Evolutionary conservation across 2,113 vertebrate species (phyloP), one percentile per base, ranked within the genome.

Genomic region (Perca fluviatilis): DNA sequence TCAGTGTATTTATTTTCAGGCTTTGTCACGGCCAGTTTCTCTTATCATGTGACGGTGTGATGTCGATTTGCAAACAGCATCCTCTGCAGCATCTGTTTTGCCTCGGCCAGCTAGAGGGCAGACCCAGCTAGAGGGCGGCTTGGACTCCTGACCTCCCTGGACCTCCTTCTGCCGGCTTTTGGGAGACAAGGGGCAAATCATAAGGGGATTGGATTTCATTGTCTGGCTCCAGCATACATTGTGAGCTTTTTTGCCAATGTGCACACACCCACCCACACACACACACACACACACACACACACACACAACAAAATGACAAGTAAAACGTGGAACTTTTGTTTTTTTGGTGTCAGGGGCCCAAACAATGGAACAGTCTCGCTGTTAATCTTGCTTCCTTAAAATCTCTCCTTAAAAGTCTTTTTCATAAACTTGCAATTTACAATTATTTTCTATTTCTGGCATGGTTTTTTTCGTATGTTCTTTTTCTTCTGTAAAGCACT

Each of bases 11-110:
- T 79, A 66, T 57, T 83, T 74, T 64, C 77, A 65, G 65, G 79
- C 78, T 86, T 77, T 75, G 85, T 85, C 75, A 40, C 23, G 47
- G 89, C 12, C 81, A 80, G 83, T 69, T 90, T 66, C 73, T 61
- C 13, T 60, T 64, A 51, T 57, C 72, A 64, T 79, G 76, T 21
- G 36, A 71, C 54, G 46, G 53, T 10, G 6, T 56, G 60, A 56
- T 49, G 58, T 36, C 58, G 57, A 70, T 65, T 30, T 77, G 72
- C 64, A 82, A 68, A 73, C 62, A 36, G 30, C 21, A 13, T 71
- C 75, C 25, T 57, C 56, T 54, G 51, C 63, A 89, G 53, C 51
- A 54, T 82, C 60, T 53, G 75, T 69, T 67, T 72, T 63, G 67
- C 69, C 54, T 56, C 1, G 30, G 80, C 60, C 71, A 75, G 68